These are phyloP conservation scores for Paramuricea clavata DNA, from an alignment of 92 coral and sea anemone genomes.

Conservation along the genomic window DNA sequence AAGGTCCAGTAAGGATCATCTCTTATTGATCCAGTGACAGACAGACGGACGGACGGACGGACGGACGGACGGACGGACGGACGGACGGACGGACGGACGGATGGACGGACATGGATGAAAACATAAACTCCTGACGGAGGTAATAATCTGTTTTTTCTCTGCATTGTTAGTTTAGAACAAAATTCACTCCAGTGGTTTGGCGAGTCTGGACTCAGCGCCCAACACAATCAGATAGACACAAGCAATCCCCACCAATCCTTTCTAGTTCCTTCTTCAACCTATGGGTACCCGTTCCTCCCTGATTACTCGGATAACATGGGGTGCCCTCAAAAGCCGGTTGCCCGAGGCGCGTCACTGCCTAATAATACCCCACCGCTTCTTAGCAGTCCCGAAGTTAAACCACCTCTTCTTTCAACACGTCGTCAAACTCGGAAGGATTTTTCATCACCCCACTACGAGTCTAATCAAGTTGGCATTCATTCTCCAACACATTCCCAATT, in stretches of 20 bases:
- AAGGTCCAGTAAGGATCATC: too few species aligned
- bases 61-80: too few species aligned
- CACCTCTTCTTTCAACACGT: background rate
- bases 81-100: too few species aligned
- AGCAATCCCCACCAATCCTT: constrained; percentile 14
- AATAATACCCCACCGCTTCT: background rate
- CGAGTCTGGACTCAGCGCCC: background rate
- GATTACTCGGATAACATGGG: background rate
- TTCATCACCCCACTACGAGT: background rate
- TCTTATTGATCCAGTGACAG: too few species aligned
- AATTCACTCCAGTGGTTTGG: background rate
- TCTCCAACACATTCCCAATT: background rate
- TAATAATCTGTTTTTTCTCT: background rate
- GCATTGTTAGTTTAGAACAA: background rate
- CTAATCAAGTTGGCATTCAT: background rate
- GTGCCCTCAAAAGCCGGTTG: background rate
- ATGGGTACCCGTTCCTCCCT: background rate
- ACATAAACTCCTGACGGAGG: too few species aligned
- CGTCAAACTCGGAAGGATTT: background rate
- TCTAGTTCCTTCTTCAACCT: constrained; percentile 9
- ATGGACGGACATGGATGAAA: too few species aligned
- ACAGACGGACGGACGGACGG: too few species aligned
- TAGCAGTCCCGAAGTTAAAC: background rate
- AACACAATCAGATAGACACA: constrained; percentile 9
- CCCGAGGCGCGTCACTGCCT: background rate